phyloP scores from a whole-genome alignment of 2,888 invertebrate genomes.

The Zhengitettix transpicula region DNA sequence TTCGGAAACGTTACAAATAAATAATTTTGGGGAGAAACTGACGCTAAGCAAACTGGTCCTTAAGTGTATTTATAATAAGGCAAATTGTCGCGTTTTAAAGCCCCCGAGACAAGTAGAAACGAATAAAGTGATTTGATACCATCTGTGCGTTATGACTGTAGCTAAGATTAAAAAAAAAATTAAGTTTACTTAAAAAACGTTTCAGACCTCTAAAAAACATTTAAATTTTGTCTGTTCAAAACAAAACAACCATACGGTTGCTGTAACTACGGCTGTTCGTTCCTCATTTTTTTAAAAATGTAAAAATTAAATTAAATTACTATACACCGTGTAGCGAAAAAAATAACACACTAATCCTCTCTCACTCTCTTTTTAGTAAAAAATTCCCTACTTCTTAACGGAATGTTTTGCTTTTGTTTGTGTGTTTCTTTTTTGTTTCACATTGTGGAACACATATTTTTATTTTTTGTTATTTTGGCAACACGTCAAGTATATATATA shows the following conservation, averaged over 20 bases:
- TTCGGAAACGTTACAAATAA: no score
- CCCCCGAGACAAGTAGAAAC: not conserved
- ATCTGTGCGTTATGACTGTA: conserved; percentile 6
- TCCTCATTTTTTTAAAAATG: conserved; percentile 1
- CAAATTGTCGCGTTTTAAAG: not conserved
- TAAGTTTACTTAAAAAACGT: not conserved
- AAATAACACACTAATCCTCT: no score
- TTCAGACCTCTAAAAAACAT: not conserved
- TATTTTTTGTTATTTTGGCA: conserved; percentile 30
- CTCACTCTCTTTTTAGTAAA: no score
- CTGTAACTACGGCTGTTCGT: no score
- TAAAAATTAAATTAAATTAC: conserved; percentile 7
- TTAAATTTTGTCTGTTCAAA: conserved; percentile 1
- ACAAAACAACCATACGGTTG: not conserved
- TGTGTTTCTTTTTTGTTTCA: no score
- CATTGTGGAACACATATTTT: no score
- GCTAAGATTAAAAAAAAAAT: not conserved
- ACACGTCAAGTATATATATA: conserved; percentile 18
- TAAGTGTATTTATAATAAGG: not conserved
- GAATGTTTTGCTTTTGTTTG: no score
- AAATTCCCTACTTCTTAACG: no score
- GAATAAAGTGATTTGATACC: not conserved
- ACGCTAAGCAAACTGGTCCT: not conserved
- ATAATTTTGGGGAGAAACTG: no score
- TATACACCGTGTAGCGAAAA: no score